Conservation (phyloP, 2,113 vertebrate species). For the Mustelus asterias region DNA sequence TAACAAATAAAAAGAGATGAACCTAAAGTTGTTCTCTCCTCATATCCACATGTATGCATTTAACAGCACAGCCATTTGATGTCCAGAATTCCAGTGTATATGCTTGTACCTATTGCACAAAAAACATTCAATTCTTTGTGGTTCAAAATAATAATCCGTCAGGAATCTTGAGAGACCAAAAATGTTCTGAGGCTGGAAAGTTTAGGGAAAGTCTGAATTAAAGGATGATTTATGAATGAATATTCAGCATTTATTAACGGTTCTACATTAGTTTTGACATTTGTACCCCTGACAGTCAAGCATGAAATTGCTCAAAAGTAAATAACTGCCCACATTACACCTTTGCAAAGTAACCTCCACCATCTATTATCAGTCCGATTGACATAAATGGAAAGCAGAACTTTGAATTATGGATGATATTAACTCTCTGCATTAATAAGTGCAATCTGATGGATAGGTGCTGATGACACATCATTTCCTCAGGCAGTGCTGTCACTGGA, state of each 20-base stretch:
- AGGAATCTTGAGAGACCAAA: no score
- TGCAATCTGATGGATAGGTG: conserved; percentile 1
- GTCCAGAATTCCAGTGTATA: no score
- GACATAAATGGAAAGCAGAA: conserved; percentile 9
- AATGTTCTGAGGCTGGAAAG: no score
- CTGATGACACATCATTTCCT: neutral
- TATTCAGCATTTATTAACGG: neutral
- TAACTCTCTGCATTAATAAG: conserved; percentile 24
- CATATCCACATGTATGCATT: no score
- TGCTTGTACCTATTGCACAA: no score
- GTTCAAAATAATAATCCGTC: no score
- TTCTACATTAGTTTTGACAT: neutral
- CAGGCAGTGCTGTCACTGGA: neutral
- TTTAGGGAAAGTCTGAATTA: no score
- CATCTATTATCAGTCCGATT: neutral
- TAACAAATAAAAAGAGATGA: no score
- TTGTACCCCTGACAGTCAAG: neutral
- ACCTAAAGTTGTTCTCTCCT: no score
- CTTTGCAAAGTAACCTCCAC: conserved; percentile 9
- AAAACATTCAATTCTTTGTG: no score
- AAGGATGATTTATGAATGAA: neutral
- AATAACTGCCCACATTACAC: neutral
- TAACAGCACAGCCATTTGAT: neutral
- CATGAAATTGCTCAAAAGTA: neutral
- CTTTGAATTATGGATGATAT: conserved; percentile 29